Conservation (phyloP, 1,140 invertebrate genomes). For the Dermatophagoides farinae region DNA sequence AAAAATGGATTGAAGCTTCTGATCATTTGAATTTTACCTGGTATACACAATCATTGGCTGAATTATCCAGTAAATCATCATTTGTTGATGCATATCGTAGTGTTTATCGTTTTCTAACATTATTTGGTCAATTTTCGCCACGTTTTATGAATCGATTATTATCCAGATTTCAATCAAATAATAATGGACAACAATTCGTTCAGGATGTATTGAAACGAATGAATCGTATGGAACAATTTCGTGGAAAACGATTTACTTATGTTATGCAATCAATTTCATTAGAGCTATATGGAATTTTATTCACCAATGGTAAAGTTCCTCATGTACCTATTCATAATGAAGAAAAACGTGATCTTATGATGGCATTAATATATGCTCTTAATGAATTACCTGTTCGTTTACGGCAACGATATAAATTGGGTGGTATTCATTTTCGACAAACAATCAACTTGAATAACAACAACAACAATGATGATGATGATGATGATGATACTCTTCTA, state of each 20-base stretch:
- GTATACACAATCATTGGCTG: not conserved
- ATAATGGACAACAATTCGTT: not conserved
- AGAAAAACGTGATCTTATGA: constrained; percentile 5
- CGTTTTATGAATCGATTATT: not conserved
- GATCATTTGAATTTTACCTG: constrained; percentile 8
- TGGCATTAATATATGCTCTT: constrained; percentile 10
- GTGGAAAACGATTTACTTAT: not conserved
- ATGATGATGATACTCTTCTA: not conserved
- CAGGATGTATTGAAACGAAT: not conserved
- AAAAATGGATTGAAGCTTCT: not conserved
- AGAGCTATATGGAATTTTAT: not conserved
- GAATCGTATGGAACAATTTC: not conserved
- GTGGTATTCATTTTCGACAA: not conserved
- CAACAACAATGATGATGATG: not conserved
- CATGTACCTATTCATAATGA: not conserved
- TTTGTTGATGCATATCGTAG: not conserved
- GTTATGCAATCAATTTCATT: not conserved
- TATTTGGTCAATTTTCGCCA: constrained; percentile 9
- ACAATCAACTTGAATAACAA: too few relatives aligned
- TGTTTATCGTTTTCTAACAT: not conserved
- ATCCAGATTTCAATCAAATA: not conserved
- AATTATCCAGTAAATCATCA: not conserved
- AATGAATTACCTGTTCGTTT: constrained; percentile 5
- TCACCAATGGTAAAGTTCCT: not conserved
- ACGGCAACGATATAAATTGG: not conserved